Evolutionary conservation across 2,888 invertebrate species (phyloP).

Genomic region (Margaritifera margaritifera): DNA sequence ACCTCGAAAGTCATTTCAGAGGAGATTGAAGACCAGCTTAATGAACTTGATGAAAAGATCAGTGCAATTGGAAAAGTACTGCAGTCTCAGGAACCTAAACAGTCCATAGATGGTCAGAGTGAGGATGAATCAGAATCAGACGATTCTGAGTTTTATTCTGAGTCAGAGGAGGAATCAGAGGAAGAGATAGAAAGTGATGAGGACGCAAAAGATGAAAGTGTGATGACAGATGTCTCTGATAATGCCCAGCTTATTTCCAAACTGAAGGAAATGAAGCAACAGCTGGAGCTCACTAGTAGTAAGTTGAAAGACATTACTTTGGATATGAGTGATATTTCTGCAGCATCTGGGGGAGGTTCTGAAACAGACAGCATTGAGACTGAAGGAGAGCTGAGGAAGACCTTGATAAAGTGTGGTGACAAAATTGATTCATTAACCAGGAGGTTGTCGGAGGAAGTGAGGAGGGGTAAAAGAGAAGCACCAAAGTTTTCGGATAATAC

Average conservation of each 20-base stretch:
- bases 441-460: constrained; percentile 43
- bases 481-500: constrained; percentile 36
- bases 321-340: constrained; percentile 34
- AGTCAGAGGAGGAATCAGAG: constrained; percentile 32
- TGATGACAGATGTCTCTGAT: constrained; percentile 29
- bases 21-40: constrained; percentile 52
- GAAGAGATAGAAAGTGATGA: constrained; percentile 32
- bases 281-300: constrained; percentile 48
- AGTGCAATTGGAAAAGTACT: constrained; percentile 49
- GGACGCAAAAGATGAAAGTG: constrained; percentile 28
- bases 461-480: constrained; percentile 34
- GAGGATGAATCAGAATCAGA: constrained; percentile 40
- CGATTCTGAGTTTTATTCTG: constrained; percentile 42
- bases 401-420: constrained; percentile 48
- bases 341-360: constrained; percentile 16
- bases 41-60: constrained; percentile 54
- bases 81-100: constrained; percentile 32
- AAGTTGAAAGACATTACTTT: constrained; percentile 50
- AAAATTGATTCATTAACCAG: constrained; percentile 49
- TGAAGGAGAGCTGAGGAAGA: constrained; percentile 37
- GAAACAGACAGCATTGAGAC: constrained; percentile 7
- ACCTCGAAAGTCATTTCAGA: constrained; percentile 28
- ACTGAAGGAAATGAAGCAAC: constrained; percentile 56
- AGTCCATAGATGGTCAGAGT: constrained; percentile 29
- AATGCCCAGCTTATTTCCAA: constrained; percentile 38